phyloP scores from a whole-genome alignment of 2,797 vertebrate species.

The Aphelocoma californica region DNA sequence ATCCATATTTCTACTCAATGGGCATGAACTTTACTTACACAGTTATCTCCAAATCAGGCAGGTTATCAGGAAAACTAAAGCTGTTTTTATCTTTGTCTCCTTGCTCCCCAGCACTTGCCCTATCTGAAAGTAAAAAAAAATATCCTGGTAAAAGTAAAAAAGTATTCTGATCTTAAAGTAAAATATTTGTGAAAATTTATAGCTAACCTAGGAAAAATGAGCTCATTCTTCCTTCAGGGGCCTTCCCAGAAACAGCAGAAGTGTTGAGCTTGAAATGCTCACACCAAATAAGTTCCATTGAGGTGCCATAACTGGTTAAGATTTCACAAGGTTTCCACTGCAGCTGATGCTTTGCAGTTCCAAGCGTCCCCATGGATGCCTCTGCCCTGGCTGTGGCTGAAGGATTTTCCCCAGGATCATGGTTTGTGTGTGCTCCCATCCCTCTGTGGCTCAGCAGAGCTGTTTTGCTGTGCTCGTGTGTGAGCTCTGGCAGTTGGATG shows the following conservation, averaged over 20 bases:
- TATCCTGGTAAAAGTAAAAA: neutral
- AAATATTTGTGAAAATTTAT: neutral
- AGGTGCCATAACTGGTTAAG: neutral
- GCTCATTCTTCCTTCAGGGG: neutral
- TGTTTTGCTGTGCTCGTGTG: neutral
- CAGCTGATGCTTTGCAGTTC: neutral
- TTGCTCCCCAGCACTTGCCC: neutral
- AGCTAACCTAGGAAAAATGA: neutral
- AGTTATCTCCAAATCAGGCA: neutral
- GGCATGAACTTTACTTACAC: neutral
- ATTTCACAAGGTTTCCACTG: neutral
- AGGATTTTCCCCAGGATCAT: neutral
- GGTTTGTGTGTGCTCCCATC: neutral
- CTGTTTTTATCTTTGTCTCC: neutral
- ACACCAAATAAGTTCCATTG: neutral
- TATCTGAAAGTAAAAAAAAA: neutral
- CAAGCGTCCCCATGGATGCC: rapidly evolving
- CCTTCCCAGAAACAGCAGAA: neutral
- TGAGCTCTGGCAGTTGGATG: neutral
- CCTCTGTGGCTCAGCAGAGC: neutral
- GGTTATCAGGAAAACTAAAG: neutral
- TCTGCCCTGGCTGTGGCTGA: neutral
- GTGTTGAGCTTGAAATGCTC: neutral
- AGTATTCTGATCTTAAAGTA: neutral
- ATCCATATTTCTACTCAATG: neutral